Evolutionary conservation across 1,140 invertebrate genomes (phyloP).

Genomic region (Pogonus chalceus): DNA sequence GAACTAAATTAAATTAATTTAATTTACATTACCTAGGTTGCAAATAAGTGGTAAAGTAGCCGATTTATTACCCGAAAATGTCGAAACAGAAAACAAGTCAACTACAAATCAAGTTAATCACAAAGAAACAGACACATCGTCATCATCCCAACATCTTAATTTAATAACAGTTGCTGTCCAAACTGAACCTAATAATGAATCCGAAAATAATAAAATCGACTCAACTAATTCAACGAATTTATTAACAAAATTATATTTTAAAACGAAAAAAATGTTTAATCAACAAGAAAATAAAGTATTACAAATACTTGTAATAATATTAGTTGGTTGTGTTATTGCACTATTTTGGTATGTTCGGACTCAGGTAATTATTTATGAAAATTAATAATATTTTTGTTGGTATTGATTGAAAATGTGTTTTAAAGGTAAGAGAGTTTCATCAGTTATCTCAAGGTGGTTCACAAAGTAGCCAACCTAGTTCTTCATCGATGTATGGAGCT

Average conservation of each 20-base stretch:
- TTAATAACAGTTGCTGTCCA: constrained; percentile 36
- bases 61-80: not conserved
- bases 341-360: constrained; percentile 62
- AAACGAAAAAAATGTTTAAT: constrained; percentile 44
- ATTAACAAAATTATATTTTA: constrained; percentile 22
- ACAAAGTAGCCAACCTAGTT: constrained; percentile 33
- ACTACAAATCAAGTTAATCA: no score
- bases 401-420: constrained; percentile 11
- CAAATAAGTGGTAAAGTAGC: not conserved
- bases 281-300: constrained; percentile 58
- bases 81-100: not conserved
- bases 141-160: no score
- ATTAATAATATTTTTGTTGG: not conserved
- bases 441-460: constrained; percentile 54
- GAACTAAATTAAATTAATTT: no score
- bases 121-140: no score
- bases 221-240: not conserved
- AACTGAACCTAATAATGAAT: constrained; percentile 26
- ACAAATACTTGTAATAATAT: constrained; percentile 54
- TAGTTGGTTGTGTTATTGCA: constrained; percentile 51
- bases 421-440: constrained; percentile 51
- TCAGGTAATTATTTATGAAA: constrained; percentile 17
- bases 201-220: constrained; percentile 7
- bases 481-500: constrained; percentile 27
- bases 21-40: no score